These are phyloP conservation scores for Ameiurus melas DNA, from an alignment of 2,113 vertebrate species.

Conservation along the genomic window DNA sequence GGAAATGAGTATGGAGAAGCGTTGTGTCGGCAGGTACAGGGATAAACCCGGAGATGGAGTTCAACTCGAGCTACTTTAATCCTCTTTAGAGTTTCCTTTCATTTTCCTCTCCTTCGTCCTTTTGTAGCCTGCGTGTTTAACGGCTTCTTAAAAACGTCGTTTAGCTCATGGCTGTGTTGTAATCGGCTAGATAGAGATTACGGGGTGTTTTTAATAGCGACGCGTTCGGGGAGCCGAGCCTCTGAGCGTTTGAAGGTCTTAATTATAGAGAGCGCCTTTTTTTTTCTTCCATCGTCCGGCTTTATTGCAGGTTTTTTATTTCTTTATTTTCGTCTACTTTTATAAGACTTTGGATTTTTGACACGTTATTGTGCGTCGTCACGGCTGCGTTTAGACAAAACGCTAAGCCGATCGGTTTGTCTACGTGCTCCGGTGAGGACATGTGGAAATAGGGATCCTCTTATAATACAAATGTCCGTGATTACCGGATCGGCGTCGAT, in stretches of 20 bases:
- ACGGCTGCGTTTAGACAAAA: not conserved
- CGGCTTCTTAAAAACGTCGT: constrained; percentile 57
- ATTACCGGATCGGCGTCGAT: constrained; percentile 37
- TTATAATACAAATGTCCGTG: constrained; percentile 17
- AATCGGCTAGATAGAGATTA: constrained; percentile 62
- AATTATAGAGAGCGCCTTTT: constrained; percentile 20
- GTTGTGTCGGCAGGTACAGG: not conserved
- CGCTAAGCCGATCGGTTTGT: constrained; percentile 12
- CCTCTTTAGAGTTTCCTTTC: constrained; percentile 25
- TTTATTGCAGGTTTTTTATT: constrained; percentile 26
- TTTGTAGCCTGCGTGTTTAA: constrained; percentile 53
- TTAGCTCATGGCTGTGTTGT: constrained; percentile 56
- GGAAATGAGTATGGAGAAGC: no score
- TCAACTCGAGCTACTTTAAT: constrained; percentile 22
- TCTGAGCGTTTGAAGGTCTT: constrained; percentile 35
- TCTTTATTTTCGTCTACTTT: constrained; percentile 27
- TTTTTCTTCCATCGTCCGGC: not conserved
- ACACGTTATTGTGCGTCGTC: constrained; percentile 11
- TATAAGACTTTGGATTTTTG: constrained; percentile 20
- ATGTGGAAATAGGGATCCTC: not conserved
- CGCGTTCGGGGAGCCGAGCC: not conserved
- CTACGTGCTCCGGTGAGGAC: not conserved
- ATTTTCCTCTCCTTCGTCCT: constrained; percentile 40
- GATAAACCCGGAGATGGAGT: not conserved
- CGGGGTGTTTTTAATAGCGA: constrained; percentile 40